phyloP scores from a whole-genome alignment of 2,888 invertebrate genomes.

The Dasysyrphus tricinctus region DNA sequence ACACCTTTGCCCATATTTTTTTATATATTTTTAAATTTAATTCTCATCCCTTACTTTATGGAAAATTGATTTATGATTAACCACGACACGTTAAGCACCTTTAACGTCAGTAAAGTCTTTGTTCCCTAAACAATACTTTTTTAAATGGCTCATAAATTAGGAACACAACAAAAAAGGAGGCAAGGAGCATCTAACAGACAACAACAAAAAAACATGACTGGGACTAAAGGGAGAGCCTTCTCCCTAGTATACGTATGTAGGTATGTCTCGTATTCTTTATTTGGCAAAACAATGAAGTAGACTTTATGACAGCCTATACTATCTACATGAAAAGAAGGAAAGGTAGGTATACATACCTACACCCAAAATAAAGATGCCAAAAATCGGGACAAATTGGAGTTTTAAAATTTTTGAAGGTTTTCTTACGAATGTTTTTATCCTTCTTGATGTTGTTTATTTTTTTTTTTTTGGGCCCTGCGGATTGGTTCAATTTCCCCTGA shows the following conservation, averaged over 20 bases:
- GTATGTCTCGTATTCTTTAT: constrained; percentile 9
- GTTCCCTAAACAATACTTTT: constrained; percentile 35
- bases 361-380: constrained; percentile 42
- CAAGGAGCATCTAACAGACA: too few species aligned
- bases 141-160: constrained; percentile 64
- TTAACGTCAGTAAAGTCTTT: constrained; percentile 53
- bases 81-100: constrained; percentile 73
- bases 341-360: not conserved
- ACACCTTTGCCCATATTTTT: not conserved
- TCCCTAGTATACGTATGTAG: constrained; percentile 20
- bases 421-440: not conserved
- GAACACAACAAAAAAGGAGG: constrained; percentile 40
- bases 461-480: not conserved
- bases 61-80: constrained; percentile 74
- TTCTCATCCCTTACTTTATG: constrained; percentile 22
- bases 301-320: constrained; percentile 40
- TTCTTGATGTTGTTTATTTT: constrained; percentile 3
- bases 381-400: constrained; percentile 65
- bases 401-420: constrained; percentile 58
- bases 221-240: constrained; percentile 1
- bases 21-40: constrained; percentile 1
- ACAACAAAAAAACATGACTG: not conserved
- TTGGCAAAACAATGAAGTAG: constrained; percentile 44
- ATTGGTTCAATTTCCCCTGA: constrained; percentile 17
- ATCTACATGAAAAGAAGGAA: not conserved